Evolutionary conservation across 2,113 vertebrate genomes (phyloP), one percentile per base, ranked within the genome.

Genomic region (Takifugu flavidus): DNA sequence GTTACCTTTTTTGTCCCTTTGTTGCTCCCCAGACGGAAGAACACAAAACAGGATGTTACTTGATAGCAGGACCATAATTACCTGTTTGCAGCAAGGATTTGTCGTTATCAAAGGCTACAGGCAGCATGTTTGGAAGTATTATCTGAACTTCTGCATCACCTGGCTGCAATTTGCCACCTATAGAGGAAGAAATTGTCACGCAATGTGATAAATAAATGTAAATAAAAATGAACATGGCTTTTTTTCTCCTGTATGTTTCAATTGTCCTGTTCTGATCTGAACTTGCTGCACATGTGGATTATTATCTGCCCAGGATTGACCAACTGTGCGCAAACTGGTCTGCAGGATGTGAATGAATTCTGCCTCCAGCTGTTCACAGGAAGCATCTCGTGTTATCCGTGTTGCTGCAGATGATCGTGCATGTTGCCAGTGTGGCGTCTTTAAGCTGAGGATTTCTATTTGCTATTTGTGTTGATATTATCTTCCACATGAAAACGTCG

Each of bases 1-100:
- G 72, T 86, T 87, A 69, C 87, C 44, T 51, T 75, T 80, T 56
- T 69, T 75, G 14, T 27, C 68, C 56, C 61, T 79, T 84, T 87
- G 83, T 87, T 80, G 67, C 52, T 74, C 68, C 55, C 12, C 6
- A 1, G 74, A 75, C 72, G 60, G 62, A 52, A 42, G 56, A 49
- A 52, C 4, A 3, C 49, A 51, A 56, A 73, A 43, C 25, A 49
- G 78, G 65, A 67, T 79, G 82, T 83, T 80, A 74, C 65, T 79
- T 45, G 65, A 67, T 68, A 80, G 66, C 65, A 31, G 55, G 11
- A 61, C 42, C 4, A 12, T 72, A 83, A 83, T 84, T 77, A 76
- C 56, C 56, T 53, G 52, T 63, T 51, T 77, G 50, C 44, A 53
- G 54, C 5, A 60, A 51, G 25, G 67, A 53, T 71, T 77, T 64